Percentiles rank a stretch among this genome's conserved stretches.
These are phyloP conservation scores for Leptinotarsa peninsularis DNA, from an alignment of 2,888 invertebrate genomes.

Conservation along the genomic window DNA sequence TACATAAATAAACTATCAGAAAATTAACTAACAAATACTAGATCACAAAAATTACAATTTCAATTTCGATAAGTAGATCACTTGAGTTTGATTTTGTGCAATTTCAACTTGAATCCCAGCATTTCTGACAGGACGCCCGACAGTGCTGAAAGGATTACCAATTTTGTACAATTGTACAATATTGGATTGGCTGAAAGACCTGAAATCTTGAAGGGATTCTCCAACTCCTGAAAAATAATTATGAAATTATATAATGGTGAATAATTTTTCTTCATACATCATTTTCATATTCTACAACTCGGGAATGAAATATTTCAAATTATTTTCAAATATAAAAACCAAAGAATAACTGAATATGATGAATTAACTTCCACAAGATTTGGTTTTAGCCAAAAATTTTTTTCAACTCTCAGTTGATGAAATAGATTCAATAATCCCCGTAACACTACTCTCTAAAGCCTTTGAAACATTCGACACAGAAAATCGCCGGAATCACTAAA, in stretches of 20 bases:
- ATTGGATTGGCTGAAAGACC: conserved; percentile 96
- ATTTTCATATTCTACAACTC: background rate
- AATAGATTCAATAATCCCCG: too few species aligned
- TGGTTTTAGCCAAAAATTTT: too few species aligned
- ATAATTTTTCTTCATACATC: background rate
- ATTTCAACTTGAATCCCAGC: conserved; percentile 94
- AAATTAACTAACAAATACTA: background rate
- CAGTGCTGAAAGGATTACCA: conserved; percentile 93
- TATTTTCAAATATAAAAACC: too few species aligned
- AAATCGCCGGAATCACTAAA: too few species aligned
- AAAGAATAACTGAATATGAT: too few species aligned
- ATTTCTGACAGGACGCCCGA: conserved; percentile 97
- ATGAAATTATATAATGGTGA: background rate
- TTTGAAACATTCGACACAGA: too few species aligned
- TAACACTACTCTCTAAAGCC: too few species aligned
- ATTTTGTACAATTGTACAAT: conserved; percentile 94
- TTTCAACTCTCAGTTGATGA: too few species aligned
- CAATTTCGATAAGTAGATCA: conserved; percentile 1
- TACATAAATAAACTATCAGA: conserved; percentile 8
- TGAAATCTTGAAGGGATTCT: conserved; percentile 96
- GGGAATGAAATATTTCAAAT: too few species aligned
- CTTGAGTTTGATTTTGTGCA: conserved; percentile 94
- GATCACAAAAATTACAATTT: conserved; percentile 5
- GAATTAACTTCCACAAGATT: too few species aligned
- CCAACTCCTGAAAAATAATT: conserved; percentile 81